Percentiles rank a stretch among this genome's conserved stretches.
These are phyloP conservation scores for Listrodromus nycthemerus DNA, from an alignment of 2,888 invertebrate genomes.

Conservation along the genomic window DNA sequence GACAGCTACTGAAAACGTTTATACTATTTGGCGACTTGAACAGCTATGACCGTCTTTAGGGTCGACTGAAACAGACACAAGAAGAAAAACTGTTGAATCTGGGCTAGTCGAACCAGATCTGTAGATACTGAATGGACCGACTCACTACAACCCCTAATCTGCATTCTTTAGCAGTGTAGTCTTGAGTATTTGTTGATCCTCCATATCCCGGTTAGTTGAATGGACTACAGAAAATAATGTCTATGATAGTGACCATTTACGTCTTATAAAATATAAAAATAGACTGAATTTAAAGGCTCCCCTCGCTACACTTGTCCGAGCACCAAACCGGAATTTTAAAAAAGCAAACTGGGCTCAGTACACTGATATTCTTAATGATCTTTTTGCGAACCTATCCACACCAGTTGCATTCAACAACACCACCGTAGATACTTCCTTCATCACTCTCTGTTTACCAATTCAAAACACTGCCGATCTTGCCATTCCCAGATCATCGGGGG, in stretches of 20 bases:
- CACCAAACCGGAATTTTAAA: too few species aligned
- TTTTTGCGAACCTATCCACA: too few species aligned
- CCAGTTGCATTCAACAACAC: too few species aligned
- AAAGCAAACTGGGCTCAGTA: too few species aligned
- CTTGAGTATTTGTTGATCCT: constrained; percentile 26
- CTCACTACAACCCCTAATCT: constrained; percentile 57
- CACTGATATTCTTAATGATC: too few species aligned
- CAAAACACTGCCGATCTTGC: too few species aligned
- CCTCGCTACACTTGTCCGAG: too few species aligned
- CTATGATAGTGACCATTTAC: constrained; percentile 63
- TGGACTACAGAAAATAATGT: constrained; percentile 18
- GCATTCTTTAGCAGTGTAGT: constrained; percentile 53
- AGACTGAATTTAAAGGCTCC: neutral
- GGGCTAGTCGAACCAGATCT: constrained; percentile 58
- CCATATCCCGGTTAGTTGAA: neutral
- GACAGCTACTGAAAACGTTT: constrained; percentile 70
- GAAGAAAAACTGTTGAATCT: constrained; percentile 12
- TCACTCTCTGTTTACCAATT: too few species aligned
- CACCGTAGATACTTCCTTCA: too few species aligned
- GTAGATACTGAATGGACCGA: constrained; percentile 52
- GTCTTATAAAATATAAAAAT: constrained; percentile 12
- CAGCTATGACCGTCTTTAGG: constrained; percentile 57
- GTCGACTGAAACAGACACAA: constrained; percentile 53
- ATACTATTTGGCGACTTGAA: constrained; percentile 60
- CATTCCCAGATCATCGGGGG: too few species aligned